phyloP scores from a whole-genome alignment of 2,888 invertebrate genomes.

The Parnassius glacialis region DNA sequence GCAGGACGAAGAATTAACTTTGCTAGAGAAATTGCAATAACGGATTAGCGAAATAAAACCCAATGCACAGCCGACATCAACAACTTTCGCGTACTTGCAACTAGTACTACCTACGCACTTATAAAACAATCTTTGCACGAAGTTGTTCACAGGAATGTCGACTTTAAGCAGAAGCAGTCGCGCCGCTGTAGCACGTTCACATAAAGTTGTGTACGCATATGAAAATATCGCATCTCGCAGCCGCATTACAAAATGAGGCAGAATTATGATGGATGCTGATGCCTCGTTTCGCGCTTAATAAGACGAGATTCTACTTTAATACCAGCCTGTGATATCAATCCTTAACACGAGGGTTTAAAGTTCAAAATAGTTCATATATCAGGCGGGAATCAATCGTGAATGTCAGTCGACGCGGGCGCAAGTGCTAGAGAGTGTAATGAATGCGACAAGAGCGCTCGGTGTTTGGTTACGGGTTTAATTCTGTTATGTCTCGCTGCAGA shows the following conservation, averaged over 20 bases:
- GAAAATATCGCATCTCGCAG: slow-evolving; percentile 62
- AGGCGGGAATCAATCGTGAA: slow-evolving; percentile 48
- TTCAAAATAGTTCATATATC: slow-evolving; percentile 30
- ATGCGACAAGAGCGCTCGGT: slow-evolving; percentile 41
- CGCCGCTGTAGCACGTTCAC: slow-evolving; percentile 33
- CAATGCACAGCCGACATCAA: slow-evolving; percentile 45
- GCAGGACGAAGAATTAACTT: slow-evolving; percentile 18
- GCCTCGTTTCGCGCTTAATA: slow-evolving; percentile 71
- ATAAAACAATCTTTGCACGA: slow-evolving; percentile 39
- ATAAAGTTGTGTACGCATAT: slow-evolving; percentile 51
- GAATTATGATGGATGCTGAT: slow-evolving; percentile 79
- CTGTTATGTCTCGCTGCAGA: slow-evolving; percentile 37
- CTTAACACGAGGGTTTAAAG: slow-evolving; percentile 35
- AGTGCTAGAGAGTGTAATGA: slow-evolving; percentile 40
- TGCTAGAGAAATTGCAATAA: slow-evolving; percentile 47
- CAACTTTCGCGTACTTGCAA: slow-evolving; percentile 55
- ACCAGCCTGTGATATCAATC: slow-evolving; percentile 36
- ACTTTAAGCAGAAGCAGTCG: slow-evolving; percentile 40
- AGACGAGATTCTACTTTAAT: slow-evolving; percentile 55
- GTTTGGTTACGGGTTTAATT: slow-evolving; percentile 58
- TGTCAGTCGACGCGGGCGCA: slow-evolving; percentile 45
- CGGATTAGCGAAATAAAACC: slow-evolving; percentile 56
- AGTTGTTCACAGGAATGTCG: slow-evolving; percentile 36
- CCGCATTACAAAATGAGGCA: slow-evolving; percentile 75
- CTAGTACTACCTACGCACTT: slow-evolving; percentile 56